Evolutionary conservation across 2,113 vertebrate species (phyloP).

Genomic region (Python bivittatus): DNA sequence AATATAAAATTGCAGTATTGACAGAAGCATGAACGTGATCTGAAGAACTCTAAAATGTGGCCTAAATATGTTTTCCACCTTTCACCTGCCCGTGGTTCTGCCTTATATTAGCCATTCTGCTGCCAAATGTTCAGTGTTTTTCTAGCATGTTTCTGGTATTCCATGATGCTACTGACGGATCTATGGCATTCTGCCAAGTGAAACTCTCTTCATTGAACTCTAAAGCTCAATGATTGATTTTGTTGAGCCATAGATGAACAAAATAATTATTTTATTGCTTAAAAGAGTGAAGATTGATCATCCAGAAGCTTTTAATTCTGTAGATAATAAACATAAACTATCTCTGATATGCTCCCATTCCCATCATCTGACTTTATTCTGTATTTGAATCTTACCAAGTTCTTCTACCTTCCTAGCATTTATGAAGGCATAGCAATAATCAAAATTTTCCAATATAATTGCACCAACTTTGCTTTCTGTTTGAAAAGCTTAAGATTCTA

Average conservation of each 20-base stretch:
- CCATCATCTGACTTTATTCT: conserved; percentile 2
- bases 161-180: too few species aligned
- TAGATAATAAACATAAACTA: not conserved
- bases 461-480: conserved; percentile 11
- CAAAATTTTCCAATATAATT: not conserved
- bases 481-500: conserved; percentile 20
- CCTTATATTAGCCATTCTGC: too few species aligned
- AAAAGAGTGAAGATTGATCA: not conserved
- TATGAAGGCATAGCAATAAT: conserved; percentile 4
- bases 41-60: too few species aligned
- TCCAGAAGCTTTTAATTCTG: not conserved
- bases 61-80: too few species aligned
- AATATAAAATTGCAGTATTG: too few species aligned
- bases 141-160: too few species aligned
- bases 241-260: not conserved
- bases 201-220: too few species aligned
- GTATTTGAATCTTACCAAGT: not conserved
- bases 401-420: not conserved
- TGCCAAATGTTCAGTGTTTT: too few species aligned
- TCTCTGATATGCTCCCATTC: not conserved
- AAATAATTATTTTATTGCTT: not conserved
- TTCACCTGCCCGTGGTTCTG: too few species aligned
- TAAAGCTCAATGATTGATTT: too few species aligned
- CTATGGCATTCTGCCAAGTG: too few species aligned
- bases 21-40: too few species aligned